phyloP scores from a whole-genome alignment of 30 jellyfish, hydroid and myxozoan genomes.

The Sanderia malayensis region DNA sequence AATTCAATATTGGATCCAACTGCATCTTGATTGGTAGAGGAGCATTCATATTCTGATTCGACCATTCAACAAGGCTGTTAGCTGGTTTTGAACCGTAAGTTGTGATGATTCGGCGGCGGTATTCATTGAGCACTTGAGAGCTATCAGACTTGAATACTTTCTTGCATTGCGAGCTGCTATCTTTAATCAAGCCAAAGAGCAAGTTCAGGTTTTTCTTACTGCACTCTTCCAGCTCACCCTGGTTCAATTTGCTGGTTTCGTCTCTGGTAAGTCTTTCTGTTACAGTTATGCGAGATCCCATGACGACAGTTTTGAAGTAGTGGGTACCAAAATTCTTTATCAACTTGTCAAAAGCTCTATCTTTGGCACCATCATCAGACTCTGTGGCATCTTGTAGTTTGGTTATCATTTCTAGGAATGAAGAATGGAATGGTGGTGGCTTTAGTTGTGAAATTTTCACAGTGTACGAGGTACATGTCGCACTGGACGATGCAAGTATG shows the following conservation, averaged over 20 bases:
- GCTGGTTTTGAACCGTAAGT: not conserved
- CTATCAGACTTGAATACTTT: not conserved
- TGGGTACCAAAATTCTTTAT: not conserved
- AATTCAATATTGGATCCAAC: not conserved
- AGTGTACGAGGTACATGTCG: slow-evolving; percentile 35
- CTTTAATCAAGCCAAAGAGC: not conserved
- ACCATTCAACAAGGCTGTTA: not conserved
- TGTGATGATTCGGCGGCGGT: not conserved
- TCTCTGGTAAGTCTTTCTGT: not conserved
- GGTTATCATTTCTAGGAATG: not conserved
- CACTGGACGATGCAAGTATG: slow-evolving; percentile 9
- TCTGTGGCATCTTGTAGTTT: not conserved
- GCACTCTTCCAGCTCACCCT: not conserved
- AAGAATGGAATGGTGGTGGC: not conserved
- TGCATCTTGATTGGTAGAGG: not conserved
- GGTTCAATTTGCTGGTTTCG: not conserved
- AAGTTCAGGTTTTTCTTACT: not conserved
- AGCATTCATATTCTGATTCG: not conserved
- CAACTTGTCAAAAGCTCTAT: not conserved
- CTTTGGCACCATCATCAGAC: not conserved
- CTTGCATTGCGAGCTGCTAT: not conserved
- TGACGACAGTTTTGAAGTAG: not conserved
- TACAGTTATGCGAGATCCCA: not conserved
- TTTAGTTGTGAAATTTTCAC: slow-evolving; percentile 3
- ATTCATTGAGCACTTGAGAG: not conserved